Evolutionary conservation across 2,113 vertebrate species (phyloP), one percentile per base, ranked within the genome.

Genomic region (Cyanoramphus novaezelandiae): DNA sequence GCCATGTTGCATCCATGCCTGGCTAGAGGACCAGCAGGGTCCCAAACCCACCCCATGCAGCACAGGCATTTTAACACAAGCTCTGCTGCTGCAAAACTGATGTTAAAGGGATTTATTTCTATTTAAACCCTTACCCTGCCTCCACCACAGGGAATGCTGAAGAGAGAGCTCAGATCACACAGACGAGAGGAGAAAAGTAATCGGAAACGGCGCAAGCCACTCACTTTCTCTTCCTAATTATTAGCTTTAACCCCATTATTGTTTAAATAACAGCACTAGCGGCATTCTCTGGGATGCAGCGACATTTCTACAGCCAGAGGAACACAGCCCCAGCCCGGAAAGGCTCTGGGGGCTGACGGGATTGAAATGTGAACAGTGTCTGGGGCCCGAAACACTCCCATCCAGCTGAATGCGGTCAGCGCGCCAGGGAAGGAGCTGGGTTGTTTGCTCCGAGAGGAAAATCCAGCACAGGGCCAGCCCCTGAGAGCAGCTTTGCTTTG

Each of bases 71-170:
- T 81, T 28, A 89, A 44, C 31, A 71, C 43, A 68, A 62, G 57
- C 62, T 77, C 75, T 80, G 67, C 82, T 67, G 71, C 47, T 76
- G 59, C 55, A 78, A 74, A 87, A 74, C 21, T 47, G 59, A 91
- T 82, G 81, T 50, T 60, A 68, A 77, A 81, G 43, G 88, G 90
- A 96, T 92, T 93, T 86, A 78, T 79, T 93, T 94, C 82, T 95
- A 89, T 96, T 94, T 95, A 91, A 97, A 96, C 90, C 90, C 46
- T 64, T 47, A 23, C 79, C 91, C 91, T 90, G 89, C 95, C 95
- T 95, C 77, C 85, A 67, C n/a, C 39, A 35, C 3, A 0, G 3
- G 3, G 65, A 96, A 91, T 0, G 1, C 75, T 86, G 71, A 89
- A 55, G 31, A 62, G 63, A 79, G 85, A 81, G 74, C 79, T 85